These are phyloP conservation scores for Empis stercorea DNA, from an alignment of 2,888 invertebrate genomes.

Conservation along the genomic window DNA sequence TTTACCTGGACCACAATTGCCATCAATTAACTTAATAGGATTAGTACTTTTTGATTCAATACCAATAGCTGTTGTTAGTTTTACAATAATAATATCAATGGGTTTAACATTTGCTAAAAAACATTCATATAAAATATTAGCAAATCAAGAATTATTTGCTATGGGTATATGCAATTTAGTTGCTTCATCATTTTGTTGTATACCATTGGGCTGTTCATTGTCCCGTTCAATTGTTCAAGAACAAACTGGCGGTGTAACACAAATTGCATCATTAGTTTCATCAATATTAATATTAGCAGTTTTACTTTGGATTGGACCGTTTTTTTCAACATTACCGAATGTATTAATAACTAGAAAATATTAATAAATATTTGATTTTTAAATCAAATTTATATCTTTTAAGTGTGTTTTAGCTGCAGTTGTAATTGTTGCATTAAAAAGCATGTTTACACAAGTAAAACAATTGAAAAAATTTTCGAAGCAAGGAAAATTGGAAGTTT, in stretches of 20 bases:
- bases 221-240: slow-evolving; percentile 61
- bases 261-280: slow-evolving; percentile 64
- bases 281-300: slow-evolving; percentile 57
- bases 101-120: slow-evolving; percentile 61
- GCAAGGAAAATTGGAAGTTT: slow-evolving; percentile 50
- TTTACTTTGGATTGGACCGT: slow-evolving; percentile 66
- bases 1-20: slow-evolving; percentile 45
- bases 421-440: slow-evolving; percentile 61
- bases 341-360: slow-evolving; percentile 19
- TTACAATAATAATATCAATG: slow-evolving; percentile 61
- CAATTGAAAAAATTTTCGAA: slow-evolving; percentile 54
- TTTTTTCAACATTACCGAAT: slow-evolving; percentile 63
- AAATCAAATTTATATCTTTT: too few species aligned
- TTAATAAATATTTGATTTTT: slow-evolving; percentile 15
- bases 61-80: slow-evolving; percentile 56
- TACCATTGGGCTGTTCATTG: slow-evolving; percentile 51
- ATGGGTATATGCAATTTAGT: slow-evolving; percentile 54
- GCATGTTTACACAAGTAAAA: slow-evolving; percentile 58
- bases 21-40: slow-evolving; percentile 43
- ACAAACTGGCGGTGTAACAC: slow-evolving; percentile 66
- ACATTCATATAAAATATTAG: slow-evolving; percentile 50
- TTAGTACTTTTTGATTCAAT: slow-evolving; percentile 46
- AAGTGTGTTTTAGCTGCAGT: slow-evolving; percentile 54
- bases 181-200: slow-evolving; percentile 47
- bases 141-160: slow-evolving; percentile 62